These are phyloP conservation scores for Ceyx melanurus DNA, from an alignment of 2,113 vertebrate genomes.

Conservation along the genomic window DNA sequence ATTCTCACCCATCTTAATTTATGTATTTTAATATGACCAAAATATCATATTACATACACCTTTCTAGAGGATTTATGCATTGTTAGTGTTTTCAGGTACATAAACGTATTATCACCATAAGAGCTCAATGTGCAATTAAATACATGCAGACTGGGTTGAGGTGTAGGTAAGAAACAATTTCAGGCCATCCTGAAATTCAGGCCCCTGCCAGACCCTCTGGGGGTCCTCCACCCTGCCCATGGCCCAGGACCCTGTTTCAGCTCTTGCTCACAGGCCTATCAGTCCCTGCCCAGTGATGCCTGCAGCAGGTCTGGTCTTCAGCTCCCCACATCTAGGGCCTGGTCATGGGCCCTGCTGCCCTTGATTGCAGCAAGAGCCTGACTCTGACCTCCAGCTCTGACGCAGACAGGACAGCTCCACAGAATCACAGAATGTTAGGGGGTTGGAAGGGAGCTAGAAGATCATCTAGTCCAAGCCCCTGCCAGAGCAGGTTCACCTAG, in stretches of 20 bases:
- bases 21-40: neutral
- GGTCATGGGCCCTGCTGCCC: neutral
- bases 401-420: rapidly evolving
- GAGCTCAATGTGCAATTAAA: neutral
- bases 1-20: neutral
- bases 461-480: too few relatives aligned
- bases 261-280: neutral
- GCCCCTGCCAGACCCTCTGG: rapidly evolving
- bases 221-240: neutral
- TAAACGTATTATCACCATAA: neutral
- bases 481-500: too few relatives aligned
- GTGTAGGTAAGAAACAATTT: neutral
- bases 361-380: neutral
- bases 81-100: neutral
- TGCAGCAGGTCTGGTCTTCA: neutral
- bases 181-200: neutral
- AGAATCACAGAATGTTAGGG: too few relatives aligned
- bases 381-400: neutral
- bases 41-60: neutral
- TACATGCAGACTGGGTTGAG: neutral
- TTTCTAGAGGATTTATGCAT: neutral
- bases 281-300: neutral
- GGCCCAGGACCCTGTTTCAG: neutral
- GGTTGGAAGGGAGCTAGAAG: too few relatives aligned
- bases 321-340: neutral